Percentiles rank a stretch among this genome's conserved stretches.
Evolutionary conservation across 2,888 invertebrate genomes (phyloP).

Genomic region (Gibbula magus): DNA sequence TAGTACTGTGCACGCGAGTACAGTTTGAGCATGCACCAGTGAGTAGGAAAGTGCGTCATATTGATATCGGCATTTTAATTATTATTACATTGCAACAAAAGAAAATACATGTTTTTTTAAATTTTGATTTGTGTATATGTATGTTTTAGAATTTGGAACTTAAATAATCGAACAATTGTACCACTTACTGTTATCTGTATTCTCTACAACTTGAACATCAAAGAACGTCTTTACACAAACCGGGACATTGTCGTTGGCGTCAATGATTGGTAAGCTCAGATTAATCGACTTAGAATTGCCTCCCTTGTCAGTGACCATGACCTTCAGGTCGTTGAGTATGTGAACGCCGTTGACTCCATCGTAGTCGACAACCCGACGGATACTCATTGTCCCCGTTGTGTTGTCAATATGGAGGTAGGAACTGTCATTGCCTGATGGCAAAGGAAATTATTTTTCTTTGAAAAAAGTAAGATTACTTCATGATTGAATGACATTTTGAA

Average conservation of each 20-base stretch:
- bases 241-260: neutral
- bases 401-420: neutral
- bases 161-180: no score
- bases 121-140: no score
- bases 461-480: no score
- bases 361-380: neutral
- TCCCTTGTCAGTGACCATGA: neutral
- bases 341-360: neutral
- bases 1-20: no score
- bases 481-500: no score
- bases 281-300: neutral
- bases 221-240: neutral
- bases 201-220: neutral
- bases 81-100: no score
- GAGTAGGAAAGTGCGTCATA: no score
- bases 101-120: no score
- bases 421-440: neutral
- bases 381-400: neutral
- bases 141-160: no score
- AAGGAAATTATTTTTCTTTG: neutral
- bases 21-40: no score
- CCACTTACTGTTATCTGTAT: neutral
- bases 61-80: no score
- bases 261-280: neutral
- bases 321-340: neutral